Evolutionary conservation across 2,797 vertebrate genomes (phyloP), one percentile per base, ranked within the genome.

Genomic region (Sebastiscus albofasciatus): DNA sequence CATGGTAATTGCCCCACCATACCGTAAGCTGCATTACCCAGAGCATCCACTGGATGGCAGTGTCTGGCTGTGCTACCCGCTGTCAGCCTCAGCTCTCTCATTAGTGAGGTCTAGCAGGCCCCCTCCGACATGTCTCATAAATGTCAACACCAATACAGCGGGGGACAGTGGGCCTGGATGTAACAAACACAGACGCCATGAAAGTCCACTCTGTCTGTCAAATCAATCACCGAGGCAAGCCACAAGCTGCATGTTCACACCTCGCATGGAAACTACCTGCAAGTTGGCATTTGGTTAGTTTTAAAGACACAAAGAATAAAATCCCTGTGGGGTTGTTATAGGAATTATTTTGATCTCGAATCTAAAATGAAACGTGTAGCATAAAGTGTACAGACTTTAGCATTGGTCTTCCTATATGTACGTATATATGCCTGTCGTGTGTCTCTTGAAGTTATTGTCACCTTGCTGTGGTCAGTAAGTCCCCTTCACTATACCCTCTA

Each of bases 101-200:
- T 94, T 94, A 95, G 92, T 93, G 90, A 87, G 89, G 89, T 93
- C 89, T 92, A 90, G 90, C 86, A 92, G 95, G 96, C 96, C 97
- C 96, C 96, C 97, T 96, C 96, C 96, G 96, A 97, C 97, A 97
- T 95, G 97, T 97, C 97, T 97, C 97, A 99, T 97, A 97, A 98
- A 98, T 97, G 97, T 98, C 97, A 97, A 97, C 97, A 96, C 96
- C 96, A 96, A 97, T 98, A 96, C 97, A 97, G 97, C 96, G 95
- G 97, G 97, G 97, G 97, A 97, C 96, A 96, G 96, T 96, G 96
- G 95, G 96, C 96, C 96, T 96, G 96, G 96, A 97, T 97, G 97
- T 97, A 97, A 97, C 97, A 97, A 97, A 98, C 97, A 97, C 96
- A 97, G 96, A 97, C 94, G 96, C 96, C 96, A 95, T 96, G 93